Evolutionary conservation across 2,888 invertebrate genomes (phyloP).

Genomic region (Elegia similella): DNA sequence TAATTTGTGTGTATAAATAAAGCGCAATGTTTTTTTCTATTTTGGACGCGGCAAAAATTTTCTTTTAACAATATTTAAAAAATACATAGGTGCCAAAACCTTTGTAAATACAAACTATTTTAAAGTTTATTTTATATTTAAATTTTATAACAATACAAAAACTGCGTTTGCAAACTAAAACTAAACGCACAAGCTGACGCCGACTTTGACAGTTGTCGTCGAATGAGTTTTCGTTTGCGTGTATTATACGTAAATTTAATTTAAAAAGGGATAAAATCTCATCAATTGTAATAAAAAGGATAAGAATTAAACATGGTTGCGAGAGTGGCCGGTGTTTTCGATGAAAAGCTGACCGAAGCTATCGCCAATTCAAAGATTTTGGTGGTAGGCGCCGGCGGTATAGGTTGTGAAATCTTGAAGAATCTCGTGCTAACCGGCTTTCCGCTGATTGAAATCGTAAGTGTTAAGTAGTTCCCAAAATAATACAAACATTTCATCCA

Average conservation of each 20-base stretch:
- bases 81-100: too few species aligned
- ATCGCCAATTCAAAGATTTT: conserved; percentile 88
- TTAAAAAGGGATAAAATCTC: background rate
- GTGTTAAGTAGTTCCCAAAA: conserved; percentile 49
- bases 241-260: conserved; percentile 30
- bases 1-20: too few species aligned
- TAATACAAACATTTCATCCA: background rate
- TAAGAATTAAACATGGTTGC: conserved; percentile 82
- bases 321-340: conserved; percentile 84
- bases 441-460: conserved; percentile 95
- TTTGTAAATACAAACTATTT: too few species aligned
- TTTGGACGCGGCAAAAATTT: too few species aligned
- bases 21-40: too few species aligned
- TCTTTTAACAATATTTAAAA: too few species aligned
- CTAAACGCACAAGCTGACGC: conserved; percentile 41
- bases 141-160: too few species aligned
- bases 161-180: background rate
- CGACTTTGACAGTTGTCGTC: conserved; percentile 53
- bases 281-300: conserved; percentile 21
- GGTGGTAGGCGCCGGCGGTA: conserved; percentile 98
- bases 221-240: conserved; percentile 30
- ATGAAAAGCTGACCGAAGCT: conserved; percentile 83
- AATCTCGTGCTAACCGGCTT: conserved; percentile 98
- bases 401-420: conserved; percentile 99
- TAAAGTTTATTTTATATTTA: too few species aligned